Base-by-base conservation (phyloP, 2,113 vertebrate genomes). In the Onychorhynchus coronatus region DNA sequence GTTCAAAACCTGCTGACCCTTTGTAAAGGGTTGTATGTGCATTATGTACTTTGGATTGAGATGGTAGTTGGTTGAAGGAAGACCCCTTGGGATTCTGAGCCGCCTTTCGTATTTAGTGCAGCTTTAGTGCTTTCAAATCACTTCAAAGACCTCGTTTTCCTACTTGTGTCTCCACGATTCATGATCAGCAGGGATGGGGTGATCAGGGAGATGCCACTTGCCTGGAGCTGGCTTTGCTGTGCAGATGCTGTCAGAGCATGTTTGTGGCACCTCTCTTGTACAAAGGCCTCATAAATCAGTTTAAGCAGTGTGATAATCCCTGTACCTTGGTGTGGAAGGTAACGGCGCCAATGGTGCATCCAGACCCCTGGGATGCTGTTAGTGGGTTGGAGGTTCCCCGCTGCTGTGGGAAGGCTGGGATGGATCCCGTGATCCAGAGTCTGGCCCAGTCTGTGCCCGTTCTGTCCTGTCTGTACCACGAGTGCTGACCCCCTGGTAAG, bases 391-490 rank as follows among this genome's bases (percentile, higher is more conserved):
- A 30, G 37, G 33, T 8, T 68, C 27, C 21, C 25, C 1, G 3
- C 24, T 46, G 58, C 58, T 28, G 4, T 17, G 59, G 31, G 39
- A 49, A 83, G 39, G 35, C 4, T 28, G 77, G 42, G 66, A 21
- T 35, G 19, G 61, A 35, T 28, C 65, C 50, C 0, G 1, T 6
- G 31, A 6, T 59, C 1, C 0, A 5, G 20, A 12, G 3, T 23
- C 55, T 41, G 53, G 33, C 23, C 56, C 68, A 5, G 4, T 47
- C 21, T 0, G 1, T 2, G 7, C 47, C 49, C 11, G 0, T 21
- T 67, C 49, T 56, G 42, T 14, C 35, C 44, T 0, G 0, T 19
- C 63, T 25, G 27, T 14, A 7, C 41, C 2, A 0, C 1, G 4
- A 55, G 30, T 3, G 3, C 23, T 1, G 3, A n/a, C 31, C 37